phyloP scores from a whole-genome alignment of 2,113 vertebrate genomes.

The Seriola quinqueradiata region DNA sequence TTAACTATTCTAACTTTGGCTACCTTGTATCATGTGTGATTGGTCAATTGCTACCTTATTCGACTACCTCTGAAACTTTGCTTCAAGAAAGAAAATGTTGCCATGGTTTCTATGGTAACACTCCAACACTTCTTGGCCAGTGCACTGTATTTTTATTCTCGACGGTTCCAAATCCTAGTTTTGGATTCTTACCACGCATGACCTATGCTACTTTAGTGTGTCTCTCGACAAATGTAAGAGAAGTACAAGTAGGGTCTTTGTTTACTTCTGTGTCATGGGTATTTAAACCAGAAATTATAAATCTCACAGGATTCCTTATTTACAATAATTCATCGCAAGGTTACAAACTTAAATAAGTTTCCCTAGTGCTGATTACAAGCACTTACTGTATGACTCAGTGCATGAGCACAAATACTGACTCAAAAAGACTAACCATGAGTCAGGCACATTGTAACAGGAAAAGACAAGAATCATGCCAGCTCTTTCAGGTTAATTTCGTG shows the following conservation, averaged over 20 bases:
- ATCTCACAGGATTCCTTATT: not conserved
- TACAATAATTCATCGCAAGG: conserved; percentile 9
- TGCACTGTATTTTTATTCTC: conserved; percentile 16
- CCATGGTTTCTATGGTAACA: conserved; percentile 51
- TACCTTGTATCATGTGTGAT: not conserved
- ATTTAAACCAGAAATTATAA: not conserved
- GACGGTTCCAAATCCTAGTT: conserved; percentile 15
- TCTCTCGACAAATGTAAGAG: not conserved
- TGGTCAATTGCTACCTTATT: not conserved
- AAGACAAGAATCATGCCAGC: conserved; percentile 29
- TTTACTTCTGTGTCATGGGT: not conserved
- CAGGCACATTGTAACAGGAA: conserved; percentile 67
- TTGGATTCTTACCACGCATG: conserved; percentile 26
- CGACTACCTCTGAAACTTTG: conserved; percentile 3
- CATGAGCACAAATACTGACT: conserved; percentile 47
- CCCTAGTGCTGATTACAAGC: conserved; percentile 10
- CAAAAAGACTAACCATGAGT: conserved; percentile 68
- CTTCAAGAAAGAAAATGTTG: not conserved
- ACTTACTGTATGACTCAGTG: conserved; percentile 52
- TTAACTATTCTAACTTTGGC: not conserved
- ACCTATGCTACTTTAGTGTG: not conserved
- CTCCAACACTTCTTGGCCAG: conserved; percentile 16
- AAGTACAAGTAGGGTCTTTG: not conserved
- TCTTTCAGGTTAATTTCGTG: conserved; percentile 55
- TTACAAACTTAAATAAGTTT: conserved; percentile 14